phyloP scores from a whole-genome alignment of 1,140 invertebrate species.

The Lepidurus couesii region DNA sequence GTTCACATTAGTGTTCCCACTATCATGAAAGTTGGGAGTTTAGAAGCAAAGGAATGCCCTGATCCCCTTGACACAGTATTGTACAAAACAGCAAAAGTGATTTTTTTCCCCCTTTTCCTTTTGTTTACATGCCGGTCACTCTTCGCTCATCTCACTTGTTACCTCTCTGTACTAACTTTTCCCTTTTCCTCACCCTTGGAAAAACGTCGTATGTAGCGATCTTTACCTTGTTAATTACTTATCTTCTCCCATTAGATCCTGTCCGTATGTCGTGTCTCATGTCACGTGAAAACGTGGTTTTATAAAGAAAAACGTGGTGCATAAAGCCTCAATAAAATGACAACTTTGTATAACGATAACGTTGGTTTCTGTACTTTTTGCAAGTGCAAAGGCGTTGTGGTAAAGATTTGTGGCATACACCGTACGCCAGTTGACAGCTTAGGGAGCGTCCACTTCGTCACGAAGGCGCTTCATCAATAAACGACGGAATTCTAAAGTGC shows the following conservation, averaged over 20 bases:
- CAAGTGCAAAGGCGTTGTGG: no score
- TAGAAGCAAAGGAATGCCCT: not conserved
- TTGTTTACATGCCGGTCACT: not conserved
- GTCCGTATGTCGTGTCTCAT: constrained; percentile 9
- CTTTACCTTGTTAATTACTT: constrained; percentile 13
- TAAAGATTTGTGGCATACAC: no score
- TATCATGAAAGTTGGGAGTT: not conserved
- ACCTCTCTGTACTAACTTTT: not conserved
- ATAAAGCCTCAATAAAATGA: constrained; percentile 20
- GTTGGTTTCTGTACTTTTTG: not conserved
- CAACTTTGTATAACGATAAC: constrained; percentile 6
- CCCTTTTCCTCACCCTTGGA: not conserved
- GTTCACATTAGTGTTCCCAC: not conserved
- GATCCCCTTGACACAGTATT: constrained; percentile 8
- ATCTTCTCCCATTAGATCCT: not conserved
- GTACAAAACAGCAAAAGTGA: constrained; percentile 22
- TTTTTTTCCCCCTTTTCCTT: not conserved
- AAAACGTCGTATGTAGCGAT: not conserved
- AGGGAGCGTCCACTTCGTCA: constrained; percentile 31
- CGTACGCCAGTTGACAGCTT: not conserved
- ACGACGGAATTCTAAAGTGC: constrained; percentile 29
- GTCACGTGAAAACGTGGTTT: constrained; percentile 18
- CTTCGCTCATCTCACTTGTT: constrained; percentile 18
- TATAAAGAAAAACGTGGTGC: constrained; percentile 19
- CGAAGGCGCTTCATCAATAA: constrained; percentile 30